Conservation (phyloP, 2,797 vertebrate genomes). For the Podarcis lilfordi region DNA sequence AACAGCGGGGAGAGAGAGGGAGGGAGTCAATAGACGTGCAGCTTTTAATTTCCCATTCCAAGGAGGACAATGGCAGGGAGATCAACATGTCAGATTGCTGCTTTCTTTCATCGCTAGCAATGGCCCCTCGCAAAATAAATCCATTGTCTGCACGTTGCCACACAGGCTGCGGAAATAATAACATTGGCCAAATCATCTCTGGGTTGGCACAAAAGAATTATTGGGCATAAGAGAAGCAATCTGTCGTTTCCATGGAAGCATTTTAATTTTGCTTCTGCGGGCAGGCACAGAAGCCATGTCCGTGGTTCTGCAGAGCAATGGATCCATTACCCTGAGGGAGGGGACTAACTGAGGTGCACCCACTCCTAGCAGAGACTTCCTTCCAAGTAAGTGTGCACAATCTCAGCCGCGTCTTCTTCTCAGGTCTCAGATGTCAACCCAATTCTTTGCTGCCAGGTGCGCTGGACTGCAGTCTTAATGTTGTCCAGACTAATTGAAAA, state of each 20-base stretch:
- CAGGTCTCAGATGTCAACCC: not conserved
- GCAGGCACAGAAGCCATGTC: not conserved
- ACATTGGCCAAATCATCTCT: constrained; percentile 4
- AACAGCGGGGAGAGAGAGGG: not conserved
- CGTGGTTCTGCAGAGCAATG: not conserved
- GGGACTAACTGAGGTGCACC: not conserved
- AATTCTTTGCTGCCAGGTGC: not conserved
- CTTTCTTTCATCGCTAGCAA: not conserved
- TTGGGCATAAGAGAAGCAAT: constrained; percentile 31
- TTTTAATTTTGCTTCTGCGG: not conserved
- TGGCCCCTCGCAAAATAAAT: not conserved
- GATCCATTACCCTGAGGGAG: too few species aligned
- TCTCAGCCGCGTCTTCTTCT: not conserved
- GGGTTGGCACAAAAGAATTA: constrained; percentile 30
- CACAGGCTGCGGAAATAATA: not conserved
- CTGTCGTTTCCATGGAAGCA: constrained; percentile 59
- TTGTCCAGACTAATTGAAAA: not conserved
- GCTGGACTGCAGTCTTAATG: not conserved
- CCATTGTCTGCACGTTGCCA: constrained; percentile 10
- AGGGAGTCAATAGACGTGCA: not conserved
- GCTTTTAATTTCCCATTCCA: constrained; percentile 35
- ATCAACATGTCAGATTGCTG: constrained; percentile 21
- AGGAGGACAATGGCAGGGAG: constrained; percentile 1
- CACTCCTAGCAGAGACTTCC: not conserved
- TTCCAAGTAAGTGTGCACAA: not conserved